Evolutionary conservation across 1,140 invertebrate species (phyloP), one percentile per base, ranked within the genome.

Genomic region (Aphaenogaster floridana): DNA sequence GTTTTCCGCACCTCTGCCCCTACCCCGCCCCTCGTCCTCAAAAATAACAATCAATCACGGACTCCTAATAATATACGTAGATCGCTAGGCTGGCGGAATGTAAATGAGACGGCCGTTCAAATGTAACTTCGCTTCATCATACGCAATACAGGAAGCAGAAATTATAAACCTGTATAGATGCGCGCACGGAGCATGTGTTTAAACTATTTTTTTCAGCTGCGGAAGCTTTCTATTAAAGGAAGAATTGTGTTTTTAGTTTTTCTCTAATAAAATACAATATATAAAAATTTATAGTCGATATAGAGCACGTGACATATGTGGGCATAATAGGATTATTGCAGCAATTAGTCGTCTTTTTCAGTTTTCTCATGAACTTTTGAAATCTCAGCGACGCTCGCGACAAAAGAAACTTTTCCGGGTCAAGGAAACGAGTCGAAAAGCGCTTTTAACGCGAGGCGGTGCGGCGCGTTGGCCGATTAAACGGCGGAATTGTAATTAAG

Each of bases 11-110:
- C n/a, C 34, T 61, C 66, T 17, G 42, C 48, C 15, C n/a, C 13
- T 36, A 17, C 61, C 34, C 2, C 36, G 6, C 13, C 48, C 81
- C 13, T 39, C 15, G 76, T n/a, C 52, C 48, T 42, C 50, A 66
- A 88, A 91, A 91, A 59, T 59, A 88, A 86, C 86, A 48, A 90
- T 91, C 86, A 74, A 86, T 91, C 80, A 84, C 48, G 8, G 63
- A 11, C 42, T 76, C 48, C 57, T 81, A 66, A 66, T 79, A 76
- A 59, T 59, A 74, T 36, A 72, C 52, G 28, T 61, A 50, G 54
- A 81, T 50, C 28, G 28, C 21, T 36, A 54, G 34, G 45, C 39
- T 28, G 28, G 42, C 34, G 63, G 48, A 81, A 81, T 79, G 50
- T 45, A 71, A 34, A 84, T 61, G 54, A 48, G 80, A 39, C 45